Evolutionary conservation across 1,140 invertebrate genomes (phyloP).

Genomic region (Ceratina australensis): DNA sequence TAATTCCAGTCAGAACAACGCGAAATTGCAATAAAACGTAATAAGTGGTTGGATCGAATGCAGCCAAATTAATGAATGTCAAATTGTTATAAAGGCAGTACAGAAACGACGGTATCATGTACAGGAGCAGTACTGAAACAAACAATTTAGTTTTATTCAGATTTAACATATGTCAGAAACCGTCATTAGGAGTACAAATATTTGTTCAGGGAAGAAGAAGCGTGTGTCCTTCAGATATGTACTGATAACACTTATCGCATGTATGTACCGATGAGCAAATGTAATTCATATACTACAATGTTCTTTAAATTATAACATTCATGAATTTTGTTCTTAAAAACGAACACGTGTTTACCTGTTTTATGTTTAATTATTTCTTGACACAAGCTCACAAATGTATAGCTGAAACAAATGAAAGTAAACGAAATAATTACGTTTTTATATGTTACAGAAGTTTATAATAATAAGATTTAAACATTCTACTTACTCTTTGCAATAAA

Average conservation of each 20-base stretch:
- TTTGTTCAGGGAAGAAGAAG: too few species aligned
- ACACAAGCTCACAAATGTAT: slow-evolving; percentile 78
- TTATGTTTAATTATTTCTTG: slow-evolving; percentile 81
- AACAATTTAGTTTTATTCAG: not conserved
- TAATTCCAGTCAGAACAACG: slow-evolving; percentile 94
- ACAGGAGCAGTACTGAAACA: slow-evolving; percentile 87
- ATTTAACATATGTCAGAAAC: too few species aligned
- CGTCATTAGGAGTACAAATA: too few species aligned
- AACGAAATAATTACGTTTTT: slow-evolving; percentile 19
- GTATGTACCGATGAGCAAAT: too few species aligned
- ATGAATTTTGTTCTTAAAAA: too few species aligned
- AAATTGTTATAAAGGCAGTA: slow-evolving; percentile 98
- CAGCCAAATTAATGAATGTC: slow-evolving; percentile 93
- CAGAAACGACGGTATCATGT: slow-evolving; percentile 93
- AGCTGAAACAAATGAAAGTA: too few species aligned
- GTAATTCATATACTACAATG: too few species aligned
- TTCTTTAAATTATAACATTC: too few species aligned
- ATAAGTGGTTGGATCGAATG: slow-evolving; percentile 97
- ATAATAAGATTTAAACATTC: not conserved
- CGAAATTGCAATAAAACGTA: slow-evolving; percentile 95
- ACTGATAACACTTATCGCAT: too few species aligned
- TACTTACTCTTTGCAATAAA: slow-evolving; percentile 88
- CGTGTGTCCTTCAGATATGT: too few species aligned
- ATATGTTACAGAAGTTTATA: not conserved
- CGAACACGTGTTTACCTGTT: slow-evolving; percentile 67